Evolutionary conservation across 2,113 vertebrate species (phyloP).

Genomic region (Corythornis cristatus): DNA sequence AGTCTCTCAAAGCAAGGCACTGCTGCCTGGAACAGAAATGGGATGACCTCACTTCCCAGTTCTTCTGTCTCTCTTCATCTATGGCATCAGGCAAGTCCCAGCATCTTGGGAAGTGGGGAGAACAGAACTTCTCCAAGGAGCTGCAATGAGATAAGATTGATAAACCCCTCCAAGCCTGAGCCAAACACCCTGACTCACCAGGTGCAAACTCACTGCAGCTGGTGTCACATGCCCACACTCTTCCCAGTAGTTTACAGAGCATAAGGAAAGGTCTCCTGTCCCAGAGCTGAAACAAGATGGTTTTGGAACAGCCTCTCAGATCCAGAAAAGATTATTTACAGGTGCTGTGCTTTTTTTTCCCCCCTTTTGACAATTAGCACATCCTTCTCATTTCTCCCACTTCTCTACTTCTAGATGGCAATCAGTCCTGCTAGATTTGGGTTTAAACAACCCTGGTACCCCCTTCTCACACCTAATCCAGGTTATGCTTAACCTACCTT

Average conservation of each 20-base stretch:
- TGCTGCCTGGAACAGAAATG: background rate
- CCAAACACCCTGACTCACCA: background rate
- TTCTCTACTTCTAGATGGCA: background rate
- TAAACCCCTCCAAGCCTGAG: background rate
- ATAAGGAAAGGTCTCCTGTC: background rate
- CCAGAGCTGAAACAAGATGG: background rate
- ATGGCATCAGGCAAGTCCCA: background rate
- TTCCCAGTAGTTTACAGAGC: background rate
- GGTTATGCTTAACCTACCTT: background rate
- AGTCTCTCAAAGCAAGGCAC: background rate
- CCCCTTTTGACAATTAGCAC: background rate
- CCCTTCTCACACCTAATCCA: background rate
- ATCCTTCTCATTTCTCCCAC: background rate
- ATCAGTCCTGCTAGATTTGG: background rate
- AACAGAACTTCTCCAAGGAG: background rate
- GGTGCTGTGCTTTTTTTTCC: background rate
- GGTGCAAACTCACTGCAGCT: background rate
- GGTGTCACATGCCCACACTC: background rate
- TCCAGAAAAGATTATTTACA: background rate
- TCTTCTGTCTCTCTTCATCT: background rate
- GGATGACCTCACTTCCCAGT: background rate
- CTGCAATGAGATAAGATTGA: background rate
- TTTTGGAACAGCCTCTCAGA: background rate
- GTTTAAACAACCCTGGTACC: background rate
- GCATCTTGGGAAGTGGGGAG: background rate